Evolutionary conservation across 2,113 vertebrate species (phyloP), one percentile per base, ranked within the genome.

Genomic region (Clarias macrocephalus): DNA sequence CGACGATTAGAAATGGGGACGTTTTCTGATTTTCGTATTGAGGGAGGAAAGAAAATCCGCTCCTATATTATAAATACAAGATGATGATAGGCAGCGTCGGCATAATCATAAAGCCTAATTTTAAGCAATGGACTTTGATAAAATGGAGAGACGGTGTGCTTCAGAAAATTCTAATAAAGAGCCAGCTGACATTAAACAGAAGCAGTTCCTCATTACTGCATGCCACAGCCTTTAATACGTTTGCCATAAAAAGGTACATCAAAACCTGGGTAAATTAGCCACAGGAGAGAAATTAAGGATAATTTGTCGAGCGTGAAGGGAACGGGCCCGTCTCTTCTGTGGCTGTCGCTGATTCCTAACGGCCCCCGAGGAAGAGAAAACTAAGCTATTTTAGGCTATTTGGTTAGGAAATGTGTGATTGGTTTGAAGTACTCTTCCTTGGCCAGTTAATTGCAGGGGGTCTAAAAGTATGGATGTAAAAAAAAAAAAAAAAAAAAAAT

Each of bases 271-370:
- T 63, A 89, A 89, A 91, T 83, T 87, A 77, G 75, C 59, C 90
- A 83, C 88, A 12, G 83, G 90, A 89, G 90, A 83, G 82, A 84
- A 83, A 88, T 87, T 82, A 87, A 68, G 80, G 62, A 59, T 88
- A 86, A 89, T 91, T 88, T 91, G 88, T 89, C 89, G 88, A 91
- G 88, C 52, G 77, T 88, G 87, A 88, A 85, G 70, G 81, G 54
- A 87, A 82, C 60, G 60, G 73, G 28, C 37, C 63, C 76, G 28
- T 70, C 72, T 87, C 85, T 81, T 21, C 52, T 37, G 86, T 80
- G 37, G 76, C 82, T 48, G 16, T 25, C 72, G 5, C 70, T 87
- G 73, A 86, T 75, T 79, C 57, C 52, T 84, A 86, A 66, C 77
- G 25, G n/a, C 57, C 60, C 19, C 19, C 3, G 10, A 82, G 83